Evolutionary conservation across 2,888 invertebrate genomes (phyloP), one percentile per base, ranked within the genome.

Genomic region (Brenthis hecate): DNA sequence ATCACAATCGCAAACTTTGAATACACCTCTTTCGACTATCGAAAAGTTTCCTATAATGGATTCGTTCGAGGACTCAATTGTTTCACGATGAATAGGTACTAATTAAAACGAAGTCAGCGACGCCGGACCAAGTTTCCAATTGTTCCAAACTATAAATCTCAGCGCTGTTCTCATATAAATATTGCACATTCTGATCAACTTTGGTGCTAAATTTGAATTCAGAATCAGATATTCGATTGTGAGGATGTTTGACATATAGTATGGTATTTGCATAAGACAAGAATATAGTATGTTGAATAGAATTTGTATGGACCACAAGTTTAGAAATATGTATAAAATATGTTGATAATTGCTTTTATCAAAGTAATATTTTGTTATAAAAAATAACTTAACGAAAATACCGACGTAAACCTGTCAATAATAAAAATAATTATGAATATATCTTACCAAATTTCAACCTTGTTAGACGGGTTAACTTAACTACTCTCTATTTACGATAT

Each of bases 21-120:
- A 89, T 89, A 90, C 86, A 90, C 88, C 89, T 89, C 88, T 89
- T 90, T 89, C 86, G 88, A 88, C 88, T 88, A 92, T 92, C 91
- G 89, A 92, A 92, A 92, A 92, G 90, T 91, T 92, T 84, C 79
- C 85, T 82, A 91, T 92, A 92, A 92, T 92, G 88, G 91, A 91
- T 92, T 90, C 86, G 90, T 90, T 87, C 85, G 86, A 87, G 86
- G 85, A 89, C 87, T 86, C 91, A 83, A 92, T 92, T 91, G 92
- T 92, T 91, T 91, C 78, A 82, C 88, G 86, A 91, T 92, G 91
- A 93, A 93, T 92, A 91, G 92, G 89, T 85, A 89, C 92, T 93
- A 93, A 93, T 93, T 93, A 93, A 92, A 93, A 93, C 87, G 89
- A 90, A 92, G 91, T 92, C 91, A 88, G 83, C 88, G 87, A 83